Conservation (phyloP, 2,888 invertebrate genomes). For the Cryptosula pallasiana region DNA sequence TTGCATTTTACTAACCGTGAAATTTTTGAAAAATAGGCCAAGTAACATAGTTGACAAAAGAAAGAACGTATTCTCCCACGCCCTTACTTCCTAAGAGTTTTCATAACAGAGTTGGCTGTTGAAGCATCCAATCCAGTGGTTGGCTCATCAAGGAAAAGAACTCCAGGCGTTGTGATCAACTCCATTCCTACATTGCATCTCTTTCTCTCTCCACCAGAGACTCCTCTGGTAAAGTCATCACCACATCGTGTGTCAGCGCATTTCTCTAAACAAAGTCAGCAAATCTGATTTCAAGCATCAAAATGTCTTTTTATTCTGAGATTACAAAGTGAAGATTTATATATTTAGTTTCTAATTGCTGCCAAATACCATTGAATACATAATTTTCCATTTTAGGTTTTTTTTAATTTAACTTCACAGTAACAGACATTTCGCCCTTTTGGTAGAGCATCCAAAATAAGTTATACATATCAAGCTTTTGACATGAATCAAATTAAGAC, state of each 20-base stretch:
- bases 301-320: too few species aligned
- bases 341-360: background rate
- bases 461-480: too few species aligned
- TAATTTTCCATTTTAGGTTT: background rate
- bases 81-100: conserved; percentile 47
- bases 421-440: too few species aligned
- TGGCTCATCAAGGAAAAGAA: conserved; percentile 53
- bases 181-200: conserved; percentile 54
- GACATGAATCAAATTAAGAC: too few species aligned
- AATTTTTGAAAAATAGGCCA: too few species aligned
- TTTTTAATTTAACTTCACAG: background rate
- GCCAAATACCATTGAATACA: background rate
- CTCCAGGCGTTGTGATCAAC: conserved; percentile 49
- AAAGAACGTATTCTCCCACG: too few species aligned
- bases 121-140: conserved; percentile 54
- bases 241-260: conserved; percentile 32
- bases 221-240: conserved; percentile 50
- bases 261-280: background rate
- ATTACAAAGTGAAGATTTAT: too few species aligned
- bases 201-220: conserved; percentile 54
- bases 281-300: too few species aligned
- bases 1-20: too few species aligned
- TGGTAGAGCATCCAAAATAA: too few species aligned
- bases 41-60: too few species aligned
- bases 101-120: conserved; percentile 51